Evolutionary conservation across 2,888 invertebrate genomes (phyloP).

Genomic region (Caenorhabditis afra): DNA sequence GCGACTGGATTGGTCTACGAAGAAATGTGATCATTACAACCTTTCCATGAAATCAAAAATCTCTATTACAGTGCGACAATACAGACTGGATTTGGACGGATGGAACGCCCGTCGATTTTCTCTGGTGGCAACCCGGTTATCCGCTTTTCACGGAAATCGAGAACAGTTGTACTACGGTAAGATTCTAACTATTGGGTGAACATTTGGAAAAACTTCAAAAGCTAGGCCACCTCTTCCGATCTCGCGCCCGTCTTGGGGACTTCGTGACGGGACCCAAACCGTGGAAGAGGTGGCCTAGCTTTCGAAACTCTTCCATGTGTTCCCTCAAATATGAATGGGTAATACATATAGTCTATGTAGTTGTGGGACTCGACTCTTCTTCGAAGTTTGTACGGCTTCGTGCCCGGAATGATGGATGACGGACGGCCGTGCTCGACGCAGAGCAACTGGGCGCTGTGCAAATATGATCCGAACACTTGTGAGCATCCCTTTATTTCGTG

Average conservation of each 20-base stretch:
- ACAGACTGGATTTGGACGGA: constrained; percentile 34
- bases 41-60: too few relatives aligned
- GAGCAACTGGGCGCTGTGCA: not conserved
- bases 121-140: constrained; percentile 39
- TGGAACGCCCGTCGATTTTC: constrained; percentile 32
- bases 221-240: too few relatives aligned
- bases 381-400: not conserved
- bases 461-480: constrained; percentile 10
- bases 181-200: too few relatives aligned
- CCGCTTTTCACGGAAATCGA: constrained; percentile 19
- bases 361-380: not conserved
- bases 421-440: not conserved
- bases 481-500: not conserved
- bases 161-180: constrained; percentile 35
- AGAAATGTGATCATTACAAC: constrained; percentile 20
- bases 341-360: too few relatives aligned
- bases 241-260: too few relatives aligned
- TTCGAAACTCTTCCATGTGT: too few relatives aligned
- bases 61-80: constrained; percentile 35
- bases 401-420: not conserved
- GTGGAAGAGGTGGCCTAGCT: too few relatives aligned
- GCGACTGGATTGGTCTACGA: constrained; percentile 38
- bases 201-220: too few relatives aligned
- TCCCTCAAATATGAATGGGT: too few relatives aligned
- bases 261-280: too few relatives aligned